Base-by-base conservation (phyloP, 2,888 invertebrate genomes). In the Pachydiplax longipennis region DNA sequence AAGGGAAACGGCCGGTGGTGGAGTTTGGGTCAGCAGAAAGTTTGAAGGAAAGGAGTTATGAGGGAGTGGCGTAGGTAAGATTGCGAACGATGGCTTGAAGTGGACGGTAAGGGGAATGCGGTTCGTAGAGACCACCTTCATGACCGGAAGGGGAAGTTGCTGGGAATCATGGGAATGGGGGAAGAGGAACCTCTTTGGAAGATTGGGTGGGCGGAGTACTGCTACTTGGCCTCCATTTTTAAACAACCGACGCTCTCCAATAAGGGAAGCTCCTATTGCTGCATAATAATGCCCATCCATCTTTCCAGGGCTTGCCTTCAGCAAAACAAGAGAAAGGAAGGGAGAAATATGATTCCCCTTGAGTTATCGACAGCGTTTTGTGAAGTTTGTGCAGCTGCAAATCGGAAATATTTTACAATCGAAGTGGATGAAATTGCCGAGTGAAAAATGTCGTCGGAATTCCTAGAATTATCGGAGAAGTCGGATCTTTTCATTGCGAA, bases 181-280 rank as follows among this genome's bases (percentile, higher is more conserved):
- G 37, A 5, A 37, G 44, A 44, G 44, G 44, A 44, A 81, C 58
- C 87, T 87, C 87, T 87, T 87, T 87, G 87, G 61, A 87, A 87
- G 87, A 87, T 87, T 87, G 87, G 87, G 61, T 87, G 87, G 87
- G 87, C 22, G 87, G 87, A 13, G 58, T 35, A 58, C 58, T 35
- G 22, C 53, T 83, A 31, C 53, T 83, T 83, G 82, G 83, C 83
- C 83, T 87, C 87, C 87, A 87, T 87, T 87, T 87, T 87, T 87
- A 87, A 87, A 65, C 65, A 87, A 61, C 87, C 87, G 58, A 48
- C 61, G 58, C 87, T 65, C 87, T 87, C 61, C 87, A 87, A 87
- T 87, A 87, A 87, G 87, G 65, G 61, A 65, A 87, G 65, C 87
- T 65, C 37, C 87, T n/a, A 61, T 87, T 53, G 87, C 87, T 65